These are phyloP conservation scores for Prietella phreatophila DNA, from an alignment of 2,113 vertebrate species.

Conservation along the genomic window DNA sequence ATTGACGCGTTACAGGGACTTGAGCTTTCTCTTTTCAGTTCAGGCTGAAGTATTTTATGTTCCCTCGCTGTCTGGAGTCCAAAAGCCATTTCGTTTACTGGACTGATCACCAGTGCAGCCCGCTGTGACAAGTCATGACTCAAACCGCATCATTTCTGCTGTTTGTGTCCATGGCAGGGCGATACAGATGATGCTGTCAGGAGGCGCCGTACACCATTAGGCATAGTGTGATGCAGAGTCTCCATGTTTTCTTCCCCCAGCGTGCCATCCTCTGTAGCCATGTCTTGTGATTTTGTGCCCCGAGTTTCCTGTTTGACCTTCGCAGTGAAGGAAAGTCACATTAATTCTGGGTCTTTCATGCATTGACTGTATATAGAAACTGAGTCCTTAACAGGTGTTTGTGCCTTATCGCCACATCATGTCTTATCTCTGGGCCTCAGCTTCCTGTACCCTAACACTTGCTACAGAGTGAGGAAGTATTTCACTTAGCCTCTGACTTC, in stretches of 20 bases:
- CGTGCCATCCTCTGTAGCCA: conserved; percentile 44
- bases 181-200: conserved; percentile 76
- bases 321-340: conserved; percentile 49
- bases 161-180: conserved; percentile 67
- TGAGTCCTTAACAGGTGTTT: conserved; percentile 70
- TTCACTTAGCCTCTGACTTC: conserved; percentile 75
- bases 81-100: conserved; percentile 71
- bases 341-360: conserved; percentile 51
- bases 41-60: conserved; percentile 55
- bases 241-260: conserved; percentile 10
- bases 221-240: conserved; percentile 51
- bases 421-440: conserved; percentile 75
- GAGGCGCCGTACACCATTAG: conserved; percentile 71
- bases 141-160: conserved; percentile 76
- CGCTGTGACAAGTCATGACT: conserved; percentile 75
- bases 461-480: conserved; percentile 72
- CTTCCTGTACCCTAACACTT: conserved; percentile 72
- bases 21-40: conserved; percentile 47
- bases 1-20: conserved; percentile 41
- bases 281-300: conserved; percentile 30
- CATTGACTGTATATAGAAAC: conserved; percentile 45
- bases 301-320: conserved; percentile 49
- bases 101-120: conserved; percentile 73
- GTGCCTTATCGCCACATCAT: conserved; percentile 69
- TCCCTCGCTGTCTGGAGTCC: conserved; percentile 50